Evolutionary conservation across 2,888 invertebrate genomes (phyloP), one percentile per base, ranked within the genome.

Genomic region (Aelia acuminata): DNA sequence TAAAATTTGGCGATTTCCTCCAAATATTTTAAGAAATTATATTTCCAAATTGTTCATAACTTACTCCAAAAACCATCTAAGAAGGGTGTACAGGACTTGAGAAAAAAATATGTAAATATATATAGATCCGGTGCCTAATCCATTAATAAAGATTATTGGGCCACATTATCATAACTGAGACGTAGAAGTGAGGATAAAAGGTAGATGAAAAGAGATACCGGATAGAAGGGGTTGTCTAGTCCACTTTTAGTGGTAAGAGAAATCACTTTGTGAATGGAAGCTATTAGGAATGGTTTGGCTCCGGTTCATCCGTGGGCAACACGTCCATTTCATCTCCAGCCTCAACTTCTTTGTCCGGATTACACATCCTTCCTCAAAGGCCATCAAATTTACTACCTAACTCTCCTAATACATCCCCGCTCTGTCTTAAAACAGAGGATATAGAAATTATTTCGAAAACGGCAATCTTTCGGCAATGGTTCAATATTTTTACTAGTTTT

Each of bases 301-400:
- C 26, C 26, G 57, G 13, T 57, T 57, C 26, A 57, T 57, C 57
- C 57, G 57, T 57, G 53, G 53, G 57, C 11, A 63, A 63, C 63
- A 18, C 31, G 63, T 63, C 63, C 63, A 63, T 63, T 63, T 63
- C 63, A 63, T 63, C 63, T 63, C n/a, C 18, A 31, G 31, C 31
- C 31, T 1, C 3, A 63, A 63, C 63, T 63, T 31, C 57, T 57
- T 57, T 26, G 26, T 57, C 57, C 15, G 50, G 50, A 53, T 53
- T 57, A 57, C 57, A 57, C 57, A 26, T 26, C 26, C 13, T 2
- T 8, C n/a, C n/a, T n/a, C n/a, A n/a, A n/a, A n/a, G 10, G 57
- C 57, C 57, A 57, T 57, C 57, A 63, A 63, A 63, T 63, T 63
- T 63, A 63, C 26, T 31, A 63, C 57, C 57, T n/a, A n/a, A n/a